Evolutionary conservation across 1,140 invertebrate species (phyloP), one percentile per base, ranked within the genome.

Genomic region (Tetraneura akinire): DNA sequence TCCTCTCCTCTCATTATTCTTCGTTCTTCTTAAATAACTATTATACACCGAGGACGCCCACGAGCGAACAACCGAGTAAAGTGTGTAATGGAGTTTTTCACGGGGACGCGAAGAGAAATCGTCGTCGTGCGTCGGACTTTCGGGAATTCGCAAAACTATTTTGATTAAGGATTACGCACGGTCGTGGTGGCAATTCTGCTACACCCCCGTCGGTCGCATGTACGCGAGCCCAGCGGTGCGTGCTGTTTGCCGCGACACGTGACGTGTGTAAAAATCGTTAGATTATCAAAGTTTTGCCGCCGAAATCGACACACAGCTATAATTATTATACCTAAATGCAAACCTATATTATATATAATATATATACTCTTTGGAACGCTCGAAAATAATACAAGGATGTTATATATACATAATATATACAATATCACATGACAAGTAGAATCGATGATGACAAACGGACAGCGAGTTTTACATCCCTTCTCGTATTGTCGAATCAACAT

Each of bases 101-200:
- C 14, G 16, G 68, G 23, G 23, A 32, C 49, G 49, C 11, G 45
- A 29, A 29, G 49, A 73, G 66, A 53, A 51, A 53, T 73, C 70
- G 70, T 51, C 47, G 68, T 51, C 47, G 42, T 51, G 13, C 45
- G 45, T 23, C 49, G 23, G 26, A 53, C 70, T 73, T 73, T 73
- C n/a, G 47, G 70, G 70, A 73, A 53, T 73, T 73, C 29, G 26
- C 49, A n/a, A 73, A 73, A 73, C 70, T 73, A 73, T 73, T 73
- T 73, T 23, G 70, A 73, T 73, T 73, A 73, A 51, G 49, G 64
- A 45, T 66, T 64, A 64, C 26, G 26, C 26, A 51, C 23, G 66
- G 45, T 70, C 66, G 66, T 8, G 57, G 26, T 32, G 60, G 60
- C 32, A 60, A 60, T 60, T 26, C 26, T 18, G 57, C 57, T n/a